Percentiles rank a stretch among this genome's conserved stretches.
These are phyloP conservation scores for Tetragonisca angustula DNA, from an alignment of 2,888 invertebrate genomes.

Conservation along the genomic window DNA sequence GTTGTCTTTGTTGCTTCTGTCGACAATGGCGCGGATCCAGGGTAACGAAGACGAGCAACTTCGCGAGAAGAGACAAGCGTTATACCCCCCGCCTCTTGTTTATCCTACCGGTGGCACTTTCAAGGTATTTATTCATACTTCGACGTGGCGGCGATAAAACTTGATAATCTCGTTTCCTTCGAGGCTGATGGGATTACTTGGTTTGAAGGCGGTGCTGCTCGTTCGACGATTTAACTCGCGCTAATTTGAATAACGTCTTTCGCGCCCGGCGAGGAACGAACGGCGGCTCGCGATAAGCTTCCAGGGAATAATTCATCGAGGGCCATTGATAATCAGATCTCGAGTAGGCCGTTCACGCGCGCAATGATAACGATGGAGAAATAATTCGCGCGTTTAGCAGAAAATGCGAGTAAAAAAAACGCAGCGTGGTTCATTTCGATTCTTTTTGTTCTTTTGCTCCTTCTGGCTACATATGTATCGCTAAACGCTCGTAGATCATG, in stretches of 20 bases:
- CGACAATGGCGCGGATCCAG: neutral
- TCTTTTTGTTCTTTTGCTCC: neutral
- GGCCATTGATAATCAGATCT: neutral
- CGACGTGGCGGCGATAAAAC: neutral
- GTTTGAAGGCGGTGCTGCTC: neutral
- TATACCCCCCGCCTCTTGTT: constrained; percentile 84
- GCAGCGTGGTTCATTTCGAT: neutral
- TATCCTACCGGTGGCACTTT: constrained; percentile 86
- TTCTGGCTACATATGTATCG: constrained; percentile 6
- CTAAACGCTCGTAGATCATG: constrained; percentile 6
- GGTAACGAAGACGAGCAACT: neutral
- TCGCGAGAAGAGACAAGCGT: constrained; percentile 59
- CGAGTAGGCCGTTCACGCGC: neutral
- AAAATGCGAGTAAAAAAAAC: too few species aligned
- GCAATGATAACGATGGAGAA: neutral
- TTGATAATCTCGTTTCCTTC: constrained; percentile 1
- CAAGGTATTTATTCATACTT: constrained; percentile 83
- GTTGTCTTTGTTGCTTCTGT: constrained; percentile 10
- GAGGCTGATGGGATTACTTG: neutral
- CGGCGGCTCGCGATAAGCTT: neutral
- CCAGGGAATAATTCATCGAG: neutral
- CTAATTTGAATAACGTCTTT: neutral
- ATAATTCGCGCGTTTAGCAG: neutral
- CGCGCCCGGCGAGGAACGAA: neutral
- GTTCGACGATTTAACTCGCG: neutral